Conservation (phyloP, 1,140 invertebrate species). For the Bombus waltoni region DNA sequence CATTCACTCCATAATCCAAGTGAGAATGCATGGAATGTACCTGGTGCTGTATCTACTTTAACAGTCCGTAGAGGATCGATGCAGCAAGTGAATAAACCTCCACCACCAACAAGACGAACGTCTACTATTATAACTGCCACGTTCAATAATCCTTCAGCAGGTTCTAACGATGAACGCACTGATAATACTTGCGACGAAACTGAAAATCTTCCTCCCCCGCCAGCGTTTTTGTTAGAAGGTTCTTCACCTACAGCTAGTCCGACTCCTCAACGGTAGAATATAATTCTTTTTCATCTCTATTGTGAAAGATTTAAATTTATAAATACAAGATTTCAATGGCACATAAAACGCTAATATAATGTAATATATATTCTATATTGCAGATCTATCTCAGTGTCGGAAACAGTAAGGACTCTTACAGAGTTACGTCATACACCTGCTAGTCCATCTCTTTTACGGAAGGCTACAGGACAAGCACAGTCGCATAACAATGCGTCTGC, state of each 20-base stretch:
- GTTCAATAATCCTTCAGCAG: slow-evolving; percentile 55
- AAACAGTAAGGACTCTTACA: slow-evolving; percentile 92
- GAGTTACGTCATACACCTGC: slow-evolving; percentile 93
- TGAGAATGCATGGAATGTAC: slow-evolving; percentile 71
- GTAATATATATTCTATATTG: slow-evolving; percentile 17
- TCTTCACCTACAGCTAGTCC: slow-evolving; percentile 78
- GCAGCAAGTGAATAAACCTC: slow-evolving; percentile 85
- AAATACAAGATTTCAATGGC: too few relatives aligned
- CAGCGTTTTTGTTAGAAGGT: slow-evolving; percentile 90
- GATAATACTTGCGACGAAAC: slow-evolving; percentile 76
- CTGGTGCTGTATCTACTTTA: slow-evolving; percentile 65
- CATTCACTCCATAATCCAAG: slow-evolving; percentile 77
- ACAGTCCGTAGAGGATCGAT: slow-evolving; percentile 85
- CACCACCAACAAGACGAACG: slow-evolving; percentile 91
- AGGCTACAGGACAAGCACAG: slow-evolving; percentile 76
- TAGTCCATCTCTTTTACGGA: slow-evolving; percentile 90
- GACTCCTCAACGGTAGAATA: slow-evolving; percentile 71
- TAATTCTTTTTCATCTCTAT: not conserved
- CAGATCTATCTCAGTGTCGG: slow-evolving; percentile 87
- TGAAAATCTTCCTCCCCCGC: slow-evolving; percentile 92
- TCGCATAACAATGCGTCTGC: slow-evolving; percentile 55
- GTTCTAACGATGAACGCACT: slow-evolving; percentile 65
- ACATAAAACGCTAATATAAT: not conserved
- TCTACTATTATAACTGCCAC: slow-evolving; percentile 87
- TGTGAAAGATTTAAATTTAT: not conserved